A percentile compares a stretch with the other conserved stretches of the same genome.
phyloP scores from a whole-genome alignment of 2,888 invertebrate genomes.

The Anagyrus pseudococci region DNA sequence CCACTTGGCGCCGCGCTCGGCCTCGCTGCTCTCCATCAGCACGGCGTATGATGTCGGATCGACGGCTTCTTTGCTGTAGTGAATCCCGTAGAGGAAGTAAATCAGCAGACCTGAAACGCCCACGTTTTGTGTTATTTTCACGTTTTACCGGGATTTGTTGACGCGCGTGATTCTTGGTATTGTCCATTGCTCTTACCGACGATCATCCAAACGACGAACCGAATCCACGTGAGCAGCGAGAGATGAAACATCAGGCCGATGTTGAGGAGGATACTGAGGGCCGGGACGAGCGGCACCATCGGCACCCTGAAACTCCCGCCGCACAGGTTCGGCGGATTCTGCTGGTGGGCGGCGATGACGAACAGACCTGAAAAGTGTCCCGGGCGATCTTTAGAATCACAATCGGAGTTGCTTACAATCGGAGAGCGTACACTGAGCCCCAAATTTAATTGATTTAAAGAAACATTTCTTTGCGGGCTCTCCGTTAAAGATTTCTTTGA shows the following conservation, averaged over 20 bases:
- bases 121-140: not conserved
- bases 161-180: no score
- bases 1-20: conserved; percentile 67
- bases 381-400: no score
- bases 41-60: conserved; percentile 69
- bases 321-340: conserved; percentile 70
- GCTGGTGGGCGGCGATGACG: conserved; percentile 79
- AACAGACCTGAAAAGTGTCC: conserved; percentile 67
- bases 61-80: conserved; percentile 82
- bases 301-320: conserved; percentile 76
- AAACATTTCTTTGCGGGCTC: not conserved
- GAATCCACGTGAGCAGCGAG: conserved; percentile 81
- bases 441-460: no score
- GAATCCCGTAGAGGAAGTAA: conserved; percentile 85
- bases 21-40: conserved; percentile 71
- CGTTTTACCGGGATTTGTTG: no score
- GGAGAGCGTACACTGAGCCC: no score
- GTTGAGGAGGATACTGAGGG: conserved; percentile 81
- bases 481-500: no score
- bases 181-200: conserved; percentile 67
- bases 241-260: conserved; percentile 84
- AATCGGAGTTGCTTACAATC: not conserved
- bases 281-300: conserved; percentile 80
- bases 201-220: conserved; percentile 87
- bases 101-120: conserved; percentile 57